A percentile compares a stretch with the other conserved stretches of the same genome.
Evolutionary conservation across 2,113 vertebrate species (phyloP).

Genomic region (Mixornis gularis): DNA sequence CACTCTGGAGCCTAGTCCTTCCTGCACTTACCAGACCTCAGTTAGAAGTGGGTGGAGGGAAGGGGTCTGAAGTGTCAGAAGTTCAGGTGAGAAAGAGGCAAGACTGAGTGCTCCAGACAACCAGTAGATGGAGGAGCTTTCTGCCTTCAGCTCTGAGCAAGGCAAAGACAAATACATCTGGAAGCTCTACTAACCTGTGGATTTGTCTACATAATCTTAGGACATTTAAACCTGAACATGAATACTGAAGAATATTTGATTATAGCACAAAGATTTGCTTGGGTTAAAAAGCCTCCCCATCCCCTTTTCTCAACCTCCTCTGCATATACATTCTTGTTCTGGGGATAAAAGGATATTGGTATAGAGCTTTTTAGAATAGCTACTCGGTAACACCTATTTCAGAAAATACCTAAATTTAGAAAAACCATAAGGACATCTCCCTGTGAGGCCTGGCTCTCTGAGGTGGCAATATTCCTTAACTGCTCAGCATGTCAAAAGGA

Average conservation of each 20-base stretch:
- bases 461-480: slow-evolving; percentile 18
- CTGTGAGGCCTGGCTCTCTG: background rate
- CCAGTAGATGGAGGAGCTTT: background rate
- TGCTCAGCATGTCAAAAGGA: background rate
- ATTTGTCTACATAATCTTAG: background rate
- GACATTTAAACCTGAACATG: background rate
- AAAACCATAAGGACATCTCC: background rate
- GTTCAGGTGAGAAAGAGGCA: background rate
- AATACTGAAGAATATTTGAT: background rate
- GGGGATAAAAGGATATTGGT: background rate
- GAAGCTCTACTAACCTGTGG: background rate
- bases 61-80: background rate
- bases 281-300: background rate
- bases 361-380: background rate
- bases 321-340: background rate
- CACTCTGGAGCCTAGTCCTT: background rate
- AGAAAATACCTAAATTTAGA: slow-evolving; percentile 1
- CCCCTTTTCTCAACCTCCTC: background rate
- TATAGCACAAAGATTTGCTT: background rate
- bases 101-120: background rate
- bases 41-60: background rate
- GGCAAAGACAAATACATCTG: background rate
- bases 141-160: background rate
- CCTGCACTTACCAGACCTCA: background rate
- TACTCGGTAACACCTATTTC: background rate